Evolutionary conservation across 2,888 invertebrate genomes (phyloP).

Genomic region (Drosophila affinis): DNA sequence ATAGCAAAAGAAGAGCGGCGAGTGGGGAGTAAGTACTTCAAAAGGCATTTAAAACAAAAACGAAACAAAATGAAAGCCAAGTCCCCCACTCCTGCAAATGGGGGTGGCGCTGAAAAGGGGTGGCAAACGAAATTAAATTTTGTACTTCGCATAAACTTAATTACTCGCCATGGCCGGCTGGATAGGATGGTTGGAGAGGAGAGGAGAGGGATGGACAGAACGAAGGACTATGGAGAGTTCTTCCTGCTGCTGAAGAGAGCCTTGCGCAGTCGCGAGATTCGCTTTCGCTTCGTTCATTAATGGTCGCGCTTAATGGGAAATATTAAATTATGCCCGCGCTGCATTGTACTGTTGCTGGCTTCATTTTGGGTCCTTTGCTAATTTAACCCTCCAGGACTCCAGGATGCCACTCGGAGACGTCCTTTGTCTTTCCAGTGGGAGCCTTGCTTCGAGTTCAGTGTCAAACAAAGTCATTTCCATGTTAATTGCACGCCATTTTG

Average conservation of each 20-base stretch:
- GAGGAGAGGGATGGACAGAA: constrained; percentile 18
- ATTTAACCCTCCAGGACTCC: constrained; percentile 69
- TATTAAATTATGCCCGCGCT: constrained; percentile 83
- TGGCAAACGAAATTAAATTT: constrained; percentile 80
- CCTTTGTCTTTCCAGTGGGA: constrained; percentile 59
- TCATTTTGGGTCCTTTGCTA: constrained; percentile 62
- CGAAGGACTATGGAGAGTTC: constrained; percentile 12
- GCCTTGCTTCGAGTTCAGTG: constrained; percentile 56
- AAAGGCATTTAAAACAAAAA: constrained; percentile 77
- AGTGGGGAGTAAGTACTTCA: constrained; percentile 65
- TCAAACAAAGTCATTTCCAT: constrained; percentile 79
- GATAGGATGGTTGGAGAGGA: constrained; percentile 12
- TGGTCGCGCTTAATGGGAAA: constrained; percentile 84
- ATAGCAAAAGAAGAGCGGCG: constrained; percentile 36
- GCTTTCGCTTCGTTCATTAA: constrained; percentile 72
- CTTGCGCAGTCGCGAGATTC: constrained; percentile 59
- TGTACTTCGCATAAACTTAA: constrained; percentile 81
- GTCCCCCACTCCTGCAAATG: constrained; percentile 55
- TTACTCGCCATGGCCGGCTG: constrained; percentile 69
- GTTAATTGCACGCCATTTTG: constrained; percentile 79
- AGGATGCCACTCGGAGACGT: constrained; percentile 28
- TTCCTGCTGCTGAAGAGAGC: constrained; percentile 23
- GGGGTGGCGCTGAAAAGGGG: constrained; percentile 67
- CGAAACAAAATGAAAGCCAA: constrained; percentile 73
- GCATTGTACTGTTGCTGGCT: constrained; percentile 58